Percentiles rank a stretch among this genome's conserved stretches.
phyloP scores from a whole-genome alignment of 2,888 invertebrate genomes.

The Sicus ferrugineus region DNA sequence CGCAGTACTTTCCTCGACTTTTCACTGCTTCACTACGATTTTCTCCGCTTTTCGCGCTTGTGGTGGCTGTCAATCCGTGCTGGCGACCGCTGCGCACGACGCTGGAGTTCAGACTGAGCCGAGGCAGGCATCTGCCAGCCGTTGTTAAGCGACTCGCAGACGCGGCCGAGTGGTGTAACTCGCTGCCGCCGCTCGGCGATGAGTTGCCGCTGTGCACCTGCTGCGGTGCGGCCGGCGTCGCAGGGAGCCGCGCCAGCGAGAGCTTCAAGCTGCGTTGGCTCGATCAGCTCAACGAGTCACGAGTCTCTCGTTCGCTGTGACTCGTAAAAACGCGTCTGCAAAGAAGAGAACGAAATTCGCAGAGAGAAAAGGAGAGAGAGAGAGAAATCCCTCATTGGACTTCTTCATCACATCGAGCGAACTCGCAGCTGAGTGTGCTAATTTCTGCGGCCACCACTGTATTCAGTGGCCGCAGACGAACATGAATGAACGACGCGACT shows the following conservation, averaged over 20 bases:
- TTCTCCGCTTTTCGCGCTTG: conserved; percentile 16
- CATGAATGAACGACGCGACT: background rate
- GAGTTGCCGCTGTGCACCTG: conserved; percentile 42
- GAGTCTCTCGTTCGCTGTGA: background rate
- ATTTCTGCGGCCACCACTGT: background rate
- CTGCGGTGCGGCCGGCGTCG: conserved; percentile 30
- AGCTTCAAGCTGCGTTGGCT: conserved; percentile 43
- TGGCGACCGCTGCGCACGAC: conserved; percentile 56
- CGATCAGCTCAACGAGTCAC: background rate
- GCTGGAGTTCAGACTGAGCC: conserved; percentile 41
- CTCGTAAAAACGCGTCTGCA: too few relatives aligned
- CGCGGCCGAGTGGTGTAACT: background rate
- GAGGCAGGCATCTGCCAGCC: conserved; percentile 19
- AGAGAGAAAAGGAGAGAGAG: too few relatives aligned
- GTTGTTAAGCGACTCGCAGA: conserved; percentile 19
- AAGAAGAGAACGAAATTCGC: too few relatives aligned
- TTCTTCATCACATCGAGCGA: background rate
- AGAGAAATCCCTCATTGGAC: background rate
- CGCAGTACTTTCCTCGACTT: background rate
- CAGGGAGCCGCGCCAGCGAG: too few relatives aligned
- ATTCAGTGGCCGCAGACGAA: background rate
- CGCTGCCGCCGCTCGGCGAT: conserved; percentile 4
- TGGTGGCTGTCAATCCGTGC: conserved; percentile 37
- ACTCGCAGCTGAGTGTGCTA: background rate
- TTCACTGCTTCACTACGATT: conserved; percentile 12